Evolutionary conservation across 2,113 vertebrate species (phyloP), one percentile per base, ranked within the genome.

Genomic region (Cephalopholis sonnerati): DNA sequence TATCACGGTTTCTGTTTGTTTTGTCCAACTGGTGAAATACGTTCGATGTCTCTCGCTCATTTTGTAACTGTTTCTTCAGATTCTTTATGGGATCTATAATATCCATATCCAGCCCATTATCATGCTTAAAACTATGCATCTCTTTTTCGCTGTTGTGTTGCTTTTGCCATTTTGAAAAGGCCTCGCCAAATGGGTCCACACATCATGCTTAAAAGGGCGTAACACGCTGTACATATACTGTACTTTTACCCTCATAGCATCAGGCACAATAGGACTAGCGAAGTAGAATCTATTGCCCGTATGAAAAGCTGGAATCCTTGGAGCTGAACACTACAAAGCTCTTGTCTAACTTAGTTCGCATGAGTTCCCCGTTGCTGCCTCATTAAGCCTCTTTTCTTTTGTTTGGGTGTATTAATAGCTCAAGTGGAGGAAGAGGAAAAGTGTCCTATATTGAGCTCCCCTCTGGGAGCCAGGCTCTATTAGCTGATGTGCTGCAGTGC

Each of bases 351-450:
- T 87, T 74, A n/a, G 88, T 89, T 82, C 64, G 63, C 90, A 80
- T 81, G 92, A 92, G 90, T 83, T 92, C 88, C 74, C 87, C 51
- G 54, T 78, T 88, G 85, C 89, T 82, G 88, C 85, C 83, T 94
- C 92, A 91, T 90, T 93, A 91, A 89, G 87, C 86, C 92, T 91
- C 88, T 89, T 85, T 82, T 90, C 90, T 93, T 92, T 94, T 94
- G 87, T 95, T 92, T 92, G 90, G 90, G 91, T 92, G 78, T 95
- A 95, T 95, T 93, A 93, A 95, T 95, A 96, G 93, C 93, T 92
- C 71, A 58, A 93, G 93, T 83, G 89, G 89, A 91, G 89, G 92
- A 91, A 86, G 83, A 89, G 91, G 91, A 85, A 87, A 90, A 90
- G 91, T 91, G 94, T 93, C 93, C 94, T 94, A 95, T 89, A 92